Base-by-base conservation (phyloP, 2,797 vertebrate genomes). In the Ataeniobius toweri region DNA sequence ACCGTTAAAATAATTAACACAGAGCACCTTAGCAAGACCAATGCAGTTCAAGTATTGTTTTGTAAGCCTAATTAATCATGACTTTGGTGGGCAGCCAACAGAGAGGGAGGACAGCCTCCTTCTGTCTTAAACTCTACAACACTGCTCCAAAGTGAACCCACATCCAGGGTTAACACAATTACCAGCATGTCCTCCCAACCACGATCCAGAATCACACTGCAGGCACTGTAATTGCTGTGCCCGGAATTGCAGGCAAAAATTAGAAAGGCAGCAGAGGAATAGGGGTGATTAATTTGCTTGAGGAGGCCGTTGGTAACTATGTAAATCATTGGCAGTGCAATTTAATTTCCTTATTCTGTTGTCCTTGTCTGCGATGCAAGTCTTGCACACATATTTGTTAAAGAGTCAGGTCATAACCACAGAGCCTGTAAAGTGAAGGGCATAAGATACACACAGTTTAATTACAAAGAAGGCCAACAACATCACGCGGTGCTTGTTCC, bases 261-360 rank as follows among this genome's bases (percentile, higher is more conserved):
- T 85, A 84, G 86, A 86, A 88, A 91, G 90, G 81, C 80, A 83
- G 82, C 77, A 81, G 79, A 88, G 86, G 86, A 88, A 90, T 87
- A 86, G 85, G 88, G 89, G 91, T 90, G 92, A 95, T 95, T 94
- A 91, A 94, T 94, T 91, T 91, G 87, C 86, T 51, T 13, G 84
- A 89, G 85, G 85, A 90, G 86, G 89, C 88, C 87, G 88, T 93
- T 91, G 90, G 91, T 89, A 85, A 86, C 36, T 81, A 90, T 90
- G 87, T 95, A 94, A 95, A 95, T 95, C 91, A 91, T 83, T 46
- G 77, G 83, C 84, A 80, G 88, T 94, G 78, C 86, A 86, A 91
- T 94, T 93, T 91, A 89, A 94, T 94, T 93, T 90, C 87, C 88
- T 79, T 53, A 88, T 92, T 93, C 91, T 85, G 83, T 83, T 77